Conservation (phyloP, 1,140 invertebrate genomes). For the Micrasema longulum region DNA sequence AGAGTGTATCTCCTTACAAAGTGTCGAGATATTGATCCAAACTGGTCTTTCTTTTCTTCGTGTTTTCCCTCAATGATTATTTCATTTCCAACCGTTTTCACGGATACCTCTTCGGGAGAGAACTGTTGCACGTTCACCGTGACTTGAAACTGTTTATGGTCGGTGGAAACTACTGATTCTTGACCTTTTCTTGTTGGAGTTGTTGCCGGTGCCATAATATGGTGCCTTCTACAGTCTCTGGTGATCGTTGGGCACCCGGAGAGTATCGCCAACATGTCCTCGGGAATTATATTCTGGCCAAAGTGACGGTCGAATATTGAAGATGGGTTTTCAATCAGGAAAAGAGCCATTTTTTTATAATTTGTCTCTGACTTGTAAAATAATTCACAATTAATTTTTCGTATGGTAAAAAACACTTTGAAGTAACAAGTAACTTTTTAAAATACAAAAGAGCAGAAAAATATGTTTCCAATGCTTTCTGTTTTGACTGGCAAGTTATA, state of each 20-base stretch:
- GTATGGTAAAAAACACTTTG: background rate
- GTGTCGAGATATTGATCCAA: constrained; percentile 79
- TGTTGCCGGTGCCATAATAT: background rate
- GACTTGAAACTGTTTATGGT: constrained; percentile 75
- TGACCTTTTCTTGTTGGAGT: constrained; percentile 35
- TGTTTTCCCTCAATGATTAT: constrained; percentile 80
- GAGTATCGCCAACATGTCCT: background rate
- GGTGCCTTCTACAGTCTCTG: constrained; percentile 30
- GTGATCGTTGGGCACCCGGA: background rate
- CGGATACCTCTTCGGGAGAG: constrained; percentile 83
- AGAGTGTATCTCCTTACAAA: constrained; percentile 78
- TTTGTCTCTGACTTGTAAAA: background rate
- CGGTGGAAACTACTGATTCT: constrained; percentile 61
- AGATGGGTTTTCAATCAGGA: constrained; percentile 3
- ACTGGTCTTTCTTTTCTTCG: constrained; percentile 80
- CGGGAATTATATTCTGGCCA: background rate
- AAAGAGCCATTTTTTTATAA: constrained; percentile 15
- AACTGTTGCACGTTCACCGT: constrained; percentile 89
- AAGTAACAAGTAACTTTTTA: too few relatives aligned
- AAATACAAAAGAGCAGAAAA: too few relatives aligned
- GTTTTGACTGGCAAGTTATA: too few relatives aligned
- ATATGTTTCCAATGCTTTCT: too few relatives aligned
- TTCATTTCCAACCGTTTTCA: constrained; percentile 81
- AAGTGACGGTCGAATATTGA: constrained; percentile 17
- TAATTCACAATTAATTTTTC: too few relatives aligned